Percentiles rank a stretch among this genome's conserved stretches.
Evolutionary conservation across 2,113 vertebrate genomes (phyloP).

Genomic region (Leucosticte australis): DNA sequence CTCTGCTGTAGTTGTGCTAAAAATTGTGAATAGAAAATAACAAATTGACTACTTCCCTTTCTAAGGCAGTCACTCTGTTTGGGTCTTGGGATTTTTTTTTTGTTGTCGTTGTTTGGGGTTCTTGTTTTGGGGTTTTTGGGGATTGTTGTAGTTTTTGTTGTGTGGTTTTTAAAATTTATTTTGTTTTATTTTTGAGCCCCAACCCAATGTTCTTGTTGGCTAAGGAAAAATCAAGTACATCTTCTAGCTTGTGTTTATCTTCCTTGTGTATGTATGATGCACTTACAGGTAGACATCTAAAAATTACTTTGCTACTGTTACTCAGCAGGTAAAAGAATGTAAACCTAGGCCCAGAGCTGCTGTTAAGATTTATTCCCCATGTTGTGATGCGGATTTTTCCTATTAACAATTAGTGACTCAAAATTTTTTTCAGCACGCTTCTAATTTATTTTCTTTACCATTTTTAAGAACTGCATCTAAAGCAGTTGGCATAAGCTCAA

Average conservation of each 20-base stretch:
- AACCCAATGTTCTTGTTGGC: neutral
- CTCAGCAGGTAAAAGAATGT: neutral
- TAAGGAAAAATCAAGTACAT: neutral
- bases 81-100: too few relatives aligned
- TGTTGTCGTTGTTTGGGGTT: neutral
- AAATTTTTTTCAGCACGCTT: neutral
- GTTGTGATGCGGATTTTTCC: neutral
- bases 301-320: neutral
- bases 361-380: neutral
- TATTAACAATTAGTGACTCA: neutral
- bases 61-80: neutral
- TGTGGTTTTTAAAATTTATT: accelerated
- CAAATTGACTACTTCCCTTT: neutral
- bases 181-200: neutral
- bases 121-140: neutral
- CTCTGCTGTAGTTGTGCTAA: neutral
- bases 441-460: accelerated
- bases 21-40: neutral
- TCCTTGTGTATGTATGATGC: neutral
- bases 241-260: neutral
- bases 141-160: neutral
- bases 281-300: neutral
- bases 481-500: neutral
- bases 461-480: neutral
- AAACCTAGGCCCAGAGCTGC: neutral